These are phyloP conservation scores for Bellardia bayeri DNA, from an alignment of 2,888 invertebrate genomes.

Conservation along the genomic window DNA sequence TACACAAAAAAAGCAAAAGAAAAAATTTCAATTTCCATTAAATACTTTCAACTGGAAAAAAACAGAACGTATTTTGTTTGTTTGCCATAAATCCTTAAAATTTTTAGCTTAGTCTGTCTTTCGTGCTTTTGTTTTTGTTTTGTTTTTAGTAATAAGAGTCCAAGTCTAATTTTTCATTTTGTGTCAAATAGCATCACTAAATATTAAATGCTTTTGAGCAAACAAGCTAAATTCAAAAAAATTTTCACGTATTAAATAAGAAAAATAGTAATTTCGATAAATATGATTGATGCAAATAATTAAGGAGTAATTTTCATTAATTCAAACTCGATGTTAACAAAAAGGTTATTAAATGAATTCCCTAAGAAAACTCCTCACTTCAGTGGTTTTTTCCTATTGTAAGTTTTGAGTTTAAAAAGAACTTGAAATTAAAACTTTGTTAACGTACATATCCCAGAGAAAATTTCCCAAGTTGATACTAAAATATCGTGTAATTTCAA, in stretches of 20 bases:
- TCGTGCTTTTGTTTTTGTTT: conserved; percentile 8
- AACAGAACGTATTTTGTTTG: conserved; percentile 51
- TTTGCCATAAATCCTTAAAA: conserved; percentile 64
- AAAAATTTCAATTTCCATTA: conserved; percentile 61
- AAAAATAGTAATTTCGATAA: not conserved
- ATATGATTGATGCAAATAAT: too few relatives aligned
- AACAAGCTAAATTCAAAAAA: not conserved
- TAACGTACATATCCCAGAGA: too few relatives aligned
- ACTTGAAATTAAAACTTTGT: too few relatives aligned
- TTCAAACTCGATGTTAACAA: too few relatives aligned
- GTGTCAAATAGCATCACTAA: not conserved
- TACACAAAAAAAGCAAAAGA: not conserved
- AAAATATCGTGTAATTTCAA: too few relatives aligned
- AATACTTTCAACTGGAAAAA: conserved; percentile 21
- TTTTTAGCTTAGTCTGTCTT: conserved; percentile 25
- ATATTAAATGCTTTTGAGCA: not conserved
- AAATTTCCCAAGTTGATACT: too few relatives aligned
- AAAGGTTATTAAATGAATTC: too few relatives aligned
- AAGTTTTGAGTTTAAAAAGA: too few relatives aligned
- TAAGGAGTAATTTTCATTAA: too few relatives aligned
- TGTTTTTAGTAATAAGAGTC: not conserved
- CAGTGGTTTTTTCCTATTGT: too few relatives aligned
- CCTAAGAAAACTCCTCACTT: too few relatives aligned
- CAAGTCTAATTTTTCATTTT: not conserved
- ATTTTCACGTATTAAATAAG: not conserved